A percentile compares a stretch with the other conserved stretches of the same genome.
Conservation (phyloP, 2,113 vertebrate species). For the Neoarius graeffei region DNA sequence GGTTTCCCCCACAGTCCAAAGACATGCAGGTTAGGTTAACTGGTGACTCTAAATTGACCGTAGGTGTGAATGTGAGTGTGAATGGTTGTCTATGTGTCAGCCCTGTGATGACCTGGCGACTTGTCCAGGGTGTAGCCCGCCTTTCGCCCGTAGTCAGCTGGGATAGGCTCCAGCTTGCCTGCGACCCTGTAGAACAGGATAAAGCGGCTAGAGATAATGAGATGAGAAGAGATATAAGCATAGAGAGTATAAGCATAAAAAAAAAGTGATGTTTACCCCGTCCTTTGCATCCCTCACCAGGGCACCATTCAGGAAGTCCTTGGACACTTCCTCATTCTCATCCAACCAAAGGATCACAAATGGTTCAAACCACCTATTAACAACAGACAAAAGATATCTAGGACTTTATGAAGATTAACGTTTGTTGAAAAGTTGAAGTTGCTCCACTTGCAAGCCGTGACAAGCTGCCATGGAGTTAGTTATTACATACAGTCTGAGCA, state of each 20-base stretch:
- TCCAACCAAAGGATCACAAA: conserved; percentile 98
- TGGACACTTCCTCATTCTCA: conserved; percentile 95
- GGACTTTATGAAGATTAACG: neutral
- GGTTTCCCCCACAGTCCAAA: too few relatives aligned
- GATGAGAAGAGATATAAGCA: too few relatives aligned
- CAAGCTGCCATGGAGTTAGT: neutral
- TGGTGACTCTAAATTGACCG: too few relatives aligned
- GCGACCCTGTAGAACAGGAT: too few relatives aligned
- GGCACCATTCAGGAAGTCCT: conserved; percentile 93
- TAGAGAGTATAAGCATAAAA: neutral
- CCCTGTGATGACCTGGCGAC: too few relatives aligned
- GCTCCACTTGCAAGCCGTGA: neutral
- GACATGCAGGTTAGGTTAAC: too few relatives aligned
- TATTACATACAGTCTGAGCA: neutral
- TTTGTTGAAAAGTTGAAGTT: neutral
- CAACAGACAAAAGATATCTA: neutral
- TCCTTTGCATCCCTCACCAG: conserved; percentile 96
- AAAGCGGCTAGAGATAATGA: too few relatives aligned
- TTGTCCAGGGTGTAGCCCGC: too few relatives aligned
- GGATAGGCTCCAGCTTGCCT: too few relatives aligned
- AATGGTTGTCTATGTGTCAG: too few relatives aligned
- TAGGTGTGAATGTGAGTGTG: too few relatives aligned
- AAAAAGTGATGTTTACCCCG: conserved; percentile 75
- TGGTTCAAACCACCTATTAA: conserved; percentile 92
- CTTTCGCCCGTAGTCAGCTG: too few relatives aligned